Base-by-base conservation (phyloP, 2,113 vertebrate species). In the Sula dactylatra region DNA sequence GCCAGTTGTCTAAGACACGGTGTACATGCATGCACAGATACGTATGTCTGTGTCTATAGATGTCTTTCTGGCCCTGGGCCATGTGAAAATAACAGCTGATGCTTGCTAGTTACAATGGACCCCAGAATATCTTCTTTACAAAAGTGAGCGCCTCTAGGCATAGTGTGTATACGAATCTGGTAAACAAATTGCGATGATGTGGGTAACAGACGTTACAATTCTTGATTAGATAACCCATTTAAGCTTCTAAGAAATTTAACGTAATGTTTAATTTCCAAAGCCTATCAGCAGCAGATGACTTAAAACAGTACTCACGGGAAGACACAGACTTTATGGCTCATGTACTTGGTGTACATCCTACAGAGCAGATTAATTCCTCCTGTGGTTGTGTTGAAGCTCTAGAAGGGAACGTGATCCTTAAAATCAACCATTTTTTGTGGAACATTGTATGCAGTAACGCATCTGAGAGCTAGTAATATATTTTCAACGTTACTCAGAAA, bases 31-130 rank as follows among this genome's bases (percentile, higher is more conserved):
- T 20, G 27, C 47, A 25, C 64, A 64, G 38, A 25, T 4, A 21
- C 9, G 25, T 2, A 3, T 17, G 40, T 47, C n/a, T 66, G 44
- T 1, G 2, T 13, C 34, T 3, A n/a, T 1, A 55, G 21, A 13
- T 6, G 15, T 22, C 5, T 13, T 20, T 18, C 18, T 5, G 52
- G 67, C 40, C 62, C 77, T 14, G 12, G 54, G 81, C 18, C 77
- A 12, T 0, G 0, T 40, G 31, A 10, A 70, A 61, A 36, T 44
- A 16, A 8, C 54, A 3, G 34, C 15, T 36, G 49, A n/a, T 26
- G 27, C 27, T 72, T 44, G 19, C 29, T 77, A 83, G 77, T 56
- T 62, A 21, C 31, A 32, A 2, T 0, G 5, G 21, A 29, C 47
- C 56, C 26, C 38, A 49, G 31, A 66, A 55, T 42, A 65, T 9